These are phyloP conservation scores for Microctonus hyperodae DNA, from an alignment of 2,888 invertebrate genomes.

Conservation along the genomic window DNA sequence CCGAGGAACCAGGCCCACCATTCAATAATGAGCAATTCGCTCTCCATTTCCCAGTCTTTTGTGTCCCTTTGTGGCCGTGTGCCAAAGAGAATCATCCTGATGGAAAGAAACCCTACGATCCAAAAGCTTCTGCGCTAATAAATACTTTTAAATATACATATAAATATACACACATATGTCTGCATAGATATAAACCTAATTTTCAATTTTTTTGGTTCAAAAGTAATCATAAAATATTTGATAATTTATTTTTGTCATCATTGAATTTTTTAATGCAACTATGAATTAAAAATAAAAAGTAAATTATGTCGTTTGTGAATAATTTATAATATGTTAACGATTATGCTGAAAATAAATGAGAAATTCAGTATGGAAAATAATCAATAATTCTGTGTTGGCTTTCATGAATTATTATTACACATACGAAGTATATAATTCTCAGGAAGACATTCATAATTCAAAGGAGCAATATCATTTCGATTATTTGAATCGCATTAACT, in stretches of 20 bases:
- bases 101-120: not conserved
- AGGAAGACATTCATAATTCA: constrained; percentile 18
- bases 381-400: constrained; percentile 12
- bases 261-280: too few relatives aligned
- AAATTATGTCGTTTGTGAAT: too few relatives aligned
- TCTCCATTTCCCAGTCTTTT: constrained; percentile 57
- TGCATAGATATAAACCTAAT: not conserved
- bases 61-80: constrained; percentile 50
- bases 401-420: constrained; percentile 9
- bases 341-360: not conserved
- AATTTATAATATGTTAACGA: too few relatives aligned
- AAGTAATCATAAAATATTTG: too few relatives aligned
- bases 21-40: constrained; percentile 58
- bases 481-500: constrained; percentile 1
- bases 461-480: constrained; percentile 18
- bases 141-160: not conserved
- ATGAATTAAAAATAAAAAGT: not conserved
- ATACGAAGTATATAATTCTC: not conserved
- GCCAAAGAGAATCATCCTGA: constrained; percentile 34
- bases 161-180: not conserved
- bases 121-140: not conserved
- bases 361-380: constrained; percentile 9
- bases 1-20: constrained; percentile 39
- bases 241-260: too few relatives aligned
- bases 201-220: too few relatives aligned